A percentile compares a stretch with the other conserved stretches of the same genome.
These are phyloP conservation scores for Tupaia chinensis DNA, from an alignment of 2,113 vertebrate genomes.

Conservation along the genomic window DNA sequence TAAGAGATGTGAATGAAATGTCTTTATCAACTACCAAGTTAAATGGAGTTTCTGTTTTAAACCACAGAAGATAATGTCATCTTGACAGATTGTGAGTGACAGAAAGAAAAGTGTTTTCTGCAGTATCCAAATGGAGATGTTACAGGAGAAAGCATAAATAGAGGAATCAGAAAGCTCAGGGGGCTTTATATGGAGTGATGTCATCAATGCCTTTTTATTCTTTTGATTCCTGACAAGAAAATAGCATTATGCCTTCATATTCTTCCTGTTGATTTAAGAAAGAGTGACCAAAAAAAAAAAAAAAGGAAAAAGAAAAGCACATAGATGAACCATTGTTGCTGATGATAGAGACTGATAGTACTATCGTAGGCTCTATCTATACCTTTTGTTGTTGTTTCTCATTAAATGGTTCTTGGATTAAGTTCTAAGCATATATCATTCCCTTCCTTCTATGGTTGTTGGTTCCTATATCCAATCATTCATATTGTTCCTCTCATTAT, in stretches of 20 bases:
- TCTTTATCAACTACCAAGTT: conserved; percentile 72
- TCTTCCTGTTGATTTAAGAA: conserved; percentile 13
- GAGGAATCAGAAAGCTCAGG: background rate
- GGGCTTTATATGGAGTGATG: background rate
- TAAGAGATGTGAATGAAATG: conserved; percentile 65
- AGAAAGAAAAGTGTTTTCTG: conserved; percentile 67
- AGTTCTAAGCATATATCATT: background rate
- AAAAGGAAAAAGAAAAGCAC: background rate
- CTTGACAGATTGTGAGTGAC: conserved; percentile 75
- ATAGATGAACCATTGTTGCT: background rate
- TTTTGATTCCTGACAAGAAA: conserved; percentile 47
- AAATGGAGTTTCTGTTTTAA: conserved; percentile 75
- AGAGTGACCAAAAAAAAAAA: background rate
- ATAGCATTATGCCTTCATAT: background rate
- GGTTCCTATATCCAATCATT: background rate
- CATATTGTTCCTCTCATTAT: background rate
- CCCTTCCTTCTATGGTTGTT: background rate
- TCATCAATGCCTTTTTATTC: conserved; percentile 28
- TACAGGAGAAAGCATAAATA: conserved; percentile 52
- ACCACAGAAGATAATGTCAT: conserved; percentile 55
- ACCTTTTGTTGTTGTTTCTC: background rate
- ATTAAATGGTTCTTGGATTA: background rate
- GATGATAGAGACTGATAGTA: background rate
- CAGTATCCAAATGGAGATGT: conserved; percentile 64
- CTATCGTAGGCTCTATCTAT: background rate